Percentiles rank a stretch among this genome's conserved stretches.
These are phyloP conservation scores for Scelioninae gen. 1 DNA, from an alignment of 2,888 invertebrate genomes.

Conservation along the genomic window DNA sequence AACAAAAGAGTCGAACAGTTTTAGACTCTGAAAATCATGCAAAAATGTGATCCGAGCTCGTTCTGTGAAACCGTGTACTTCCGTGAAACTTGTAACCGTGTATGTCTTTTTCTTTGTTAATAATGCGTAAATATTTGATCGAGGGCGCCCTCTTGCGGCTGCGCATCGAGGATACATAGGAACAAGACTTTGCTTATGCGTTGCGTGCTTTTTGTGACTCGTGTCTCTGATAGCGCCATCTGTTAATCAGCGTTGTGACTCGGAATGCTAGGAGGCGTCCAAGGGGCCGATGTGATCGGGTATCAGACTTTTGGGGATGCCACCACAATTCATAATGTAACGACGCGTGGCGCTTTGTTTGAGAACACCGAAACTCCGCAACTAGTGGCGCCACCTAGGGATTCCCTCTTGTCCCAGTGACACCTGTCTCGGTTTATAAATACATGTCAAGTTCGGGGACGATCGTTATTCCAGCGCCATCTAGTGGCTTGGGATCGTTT, in stretches of 20 bases:
- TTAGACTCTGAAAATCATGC: background rate
- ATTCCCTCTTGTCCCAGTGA: too few relatives aligned
- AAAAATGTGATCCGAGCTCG: conserved; percentile 20
- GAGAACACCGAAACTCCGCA: conserved; percentile 1
- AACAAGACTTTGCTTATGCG: conserved; percentile 77
- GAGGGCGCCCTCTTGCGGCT: conserved; percentile 42
- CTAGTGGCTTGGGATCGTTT: background rate
- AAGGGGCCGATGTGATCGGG: conserved; percentile 18
- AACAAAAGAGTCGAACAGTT: background rate
- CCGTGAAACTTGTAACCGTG: background rate
- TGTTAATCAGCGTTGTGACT: conserved; percentile 45
- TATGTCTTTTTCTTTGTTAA: conserved; percentile 23
- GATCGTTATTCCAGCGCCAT: too few relatives aligned
- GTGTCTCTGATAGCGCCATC: conserved; percentile 56
- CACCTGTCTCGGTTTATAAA: too few relatives aligned
- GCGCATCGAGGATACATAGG: conserved; percentile 78
- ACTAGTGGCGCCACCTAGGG: background rate
- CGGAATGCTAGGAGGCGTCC: conserved; percentile 41
- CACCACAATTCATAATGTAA: too few relatives aligned
- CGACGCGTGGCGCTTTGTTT: too few relatives aligned
- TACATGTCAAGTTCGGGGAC: too few relatives aligned
- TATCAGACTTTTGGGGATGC: conserved; percentile 48
- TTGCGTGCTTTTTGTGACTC: conserved; percentile 47
- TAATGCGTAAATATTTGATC: conserved; percentile 64
- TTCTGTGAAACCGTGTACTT: conserved; percentile 12